A percentile compares a stretch with the other conserved stretches of the same genome.
phyloP scores from a whole-genome alignment of 2,888 invertebrate species.

The Coenonympha arcania region DNA sequence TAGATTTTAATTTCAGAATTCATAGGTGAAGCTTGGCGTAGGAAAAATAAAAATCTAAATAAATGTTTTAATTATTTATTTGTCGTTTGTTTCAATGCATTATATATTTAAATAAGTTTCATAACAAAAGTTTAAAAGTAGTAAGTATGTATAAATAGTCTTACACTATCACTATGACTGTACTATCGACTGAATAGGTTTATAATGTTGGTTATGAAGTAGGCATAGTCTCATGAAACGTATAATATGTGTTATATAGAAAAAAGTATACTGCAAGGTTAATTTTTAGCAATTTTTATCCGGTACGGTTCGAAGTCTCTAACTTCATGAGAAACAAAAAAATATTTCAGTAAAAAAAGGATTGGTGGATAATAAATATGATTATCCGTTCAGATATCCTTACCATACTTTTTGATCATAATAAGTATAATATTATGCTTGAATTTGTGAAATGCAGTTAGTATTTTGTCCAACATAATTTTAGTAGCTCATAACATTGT shows the following conservation, averaged over 20 bases:
- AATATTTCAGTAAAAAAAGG: too few species aligned
- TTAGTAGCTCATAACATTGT: not conserved
- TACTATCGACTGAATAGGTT: conserved; percentile 56
- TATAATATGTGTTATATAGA: conserved; percentile 35
- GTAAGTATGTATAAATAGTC: conserved; percentile 66
- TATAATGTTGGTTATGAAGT: conserved; percentile 49
- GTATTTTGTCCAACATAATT: too few species aligned
- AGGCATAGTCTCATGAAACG: conserved; percentile 38
- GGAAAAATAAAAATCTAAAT: conserved; percentile 36
- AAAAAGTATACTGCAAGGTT: conserved; percentile 42
- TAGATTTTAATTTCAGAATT: too few species aligned
- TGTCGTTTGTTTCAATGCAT: conserved; percentile 71
- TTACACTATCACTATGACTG: conserved; percentile 66
- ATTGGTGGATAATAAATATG: too few species aligned
- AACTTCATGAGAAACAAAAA: conserved; percentile 17
- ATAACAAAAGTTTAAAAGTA: conserved; percentile 70
- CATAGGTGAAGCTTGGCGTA: not conserved
- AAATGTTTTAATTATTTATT: conserved; percentile 59
- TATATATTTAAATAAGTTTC: conserved; percentile 71
- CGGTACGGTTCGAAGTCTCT: conserved; percentile 35
- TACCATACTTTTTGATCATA: too few species aligned
- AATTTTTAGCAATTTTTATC: conserved; percentile 43
- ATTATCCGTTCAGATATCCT: too few species aligned
- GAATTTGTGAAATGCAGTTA: too few species aligned
- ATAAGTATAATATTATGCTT: too few species aligned